A percentile compares a stretch with the other conserved stretches of the same genome.
Evolutionary conservation across 2,113 vertebrate genomes (phyloP).

Genomic region (Tupaia tana): DNA sequence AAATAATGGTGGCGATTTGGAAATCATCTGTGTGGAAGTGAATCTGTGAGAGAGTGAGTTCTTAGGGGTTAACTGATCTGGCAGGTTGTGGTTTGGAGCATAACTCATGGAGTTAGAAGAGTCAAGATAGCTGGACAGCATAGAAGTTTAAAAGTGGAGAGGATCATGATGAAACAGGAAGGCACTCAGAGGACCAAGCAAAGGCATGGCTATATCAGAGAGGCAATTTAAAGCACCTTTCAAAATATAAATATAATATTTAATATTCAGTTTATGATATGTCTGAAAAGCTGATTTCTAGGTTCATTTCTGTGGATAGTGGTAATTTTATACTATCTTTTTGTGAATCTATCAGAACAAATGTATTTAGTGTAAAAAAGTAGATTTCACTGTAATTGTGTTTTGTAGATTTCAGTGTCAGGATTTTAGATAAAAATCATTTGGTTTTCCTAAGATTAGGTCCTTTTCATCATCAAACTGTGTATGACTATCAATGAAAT

Average conservation of each 20-base stretch:
- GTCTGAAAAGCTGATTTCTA: conserved; percentile 40
- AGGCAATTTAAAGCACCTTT: conserved; percentile 48
- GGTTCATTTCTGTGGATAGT: conserved; percentile 48
- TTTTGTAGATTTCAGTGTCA: conserved; percentile 49
- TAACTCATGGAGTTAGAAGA: conserved; percentile 23
- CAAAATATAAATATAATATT: conserved; percentile 55
- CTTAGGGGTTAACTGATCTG: not conserved
- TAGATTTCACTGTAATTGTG: conserved; percentile 10
- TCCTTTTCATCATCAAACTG: conserved; percentile 52
- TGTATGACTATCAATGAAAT: conserved; percentile 46
- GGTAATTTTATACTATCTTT: conserved; percentile 21
- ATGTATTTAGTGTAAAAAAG: conserved; percentile 19
- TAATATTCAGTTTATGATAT: conserved; percentile 37
- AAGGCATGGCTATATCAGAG: not conserved
- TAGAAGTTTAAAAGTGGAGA: conserved; percentile 39
- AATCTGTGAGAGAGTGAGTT: conserved; percentile 43
- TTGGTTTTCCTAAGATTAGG: conserved; percentile 57
- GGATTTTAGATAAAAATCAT: conserved; percentile 66
- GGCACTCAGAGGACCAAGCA: not conserved
- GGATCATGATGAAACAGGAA: conserved; percentile 60
- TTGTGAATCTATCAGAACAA: conserved; percentile 35
- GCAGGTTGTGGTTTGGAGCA: not conserved
- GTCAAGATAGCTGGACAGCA: conserved; percentile 2
- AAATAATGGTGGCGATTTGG: conserved; percentile 36
- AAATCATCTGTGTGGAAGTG: conserved; percentile 28